Base-by-base conservation (phyloP, 2,888 invertebrate species). In the Microplitis manilae region DNA sequence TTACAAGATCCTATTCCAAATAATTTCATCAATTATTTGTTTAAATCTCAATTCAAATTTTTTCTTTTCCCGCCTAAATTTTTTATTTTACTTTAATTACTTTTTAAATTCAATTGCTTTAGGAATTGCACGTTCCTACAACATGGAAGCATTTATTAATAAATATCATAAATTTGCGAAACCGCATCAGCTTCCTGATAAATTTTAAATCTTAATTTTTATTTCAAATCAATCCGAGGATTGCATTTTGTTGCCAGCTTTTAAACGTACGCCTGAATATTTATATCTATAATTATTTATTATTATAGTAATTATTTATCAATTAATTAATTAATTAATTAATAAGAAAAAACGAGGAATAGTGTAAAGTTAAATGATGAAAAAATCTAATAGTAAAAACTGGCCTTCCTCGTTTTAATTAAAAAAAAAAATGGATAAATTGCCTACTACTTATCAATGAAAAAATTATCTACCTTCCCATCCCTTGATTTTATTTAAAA, bases 41-140 rank as follows among this genome's bases (percentile, higher is more conserved):
- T 30, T 30, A 4, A 30, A 30, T 30, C 30, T 30, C 30, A 30
- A 30, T 30, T 30, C 30, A 30, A 30, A 30, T 50, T 50, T 50
- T 50, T 9, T 4, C 17, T 17, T 50, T 50, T 50, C 50, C 13
- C 13, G 9, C 13, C 50, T 50, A 50, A 50, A 13, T 50, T 8
- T n/a, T 41, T 64, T 65, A 20, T 72, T 39, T 62, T 38, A 13
- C 2, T 17, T 75, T 2, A 64, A 41, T 70, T 61, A 72, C 50
- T 61, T 15, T 68, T 50, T 6, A 30, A 30, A 30, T 41, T 71
- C 50, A 59, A 68, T 76, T 74, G 62, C 69, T 67, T 77, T 77
- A 82, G 78, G 80, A 82, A 83, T 81, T 81, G 82, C 81, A 81
- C 80, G 76, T 80, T 82, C 76, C 81, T 83, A 82, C 40, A 73